phyloP scores from a whole-genome alignment of 2,888 invertebrate species.

The Polymixis flavicincta region DNA sequence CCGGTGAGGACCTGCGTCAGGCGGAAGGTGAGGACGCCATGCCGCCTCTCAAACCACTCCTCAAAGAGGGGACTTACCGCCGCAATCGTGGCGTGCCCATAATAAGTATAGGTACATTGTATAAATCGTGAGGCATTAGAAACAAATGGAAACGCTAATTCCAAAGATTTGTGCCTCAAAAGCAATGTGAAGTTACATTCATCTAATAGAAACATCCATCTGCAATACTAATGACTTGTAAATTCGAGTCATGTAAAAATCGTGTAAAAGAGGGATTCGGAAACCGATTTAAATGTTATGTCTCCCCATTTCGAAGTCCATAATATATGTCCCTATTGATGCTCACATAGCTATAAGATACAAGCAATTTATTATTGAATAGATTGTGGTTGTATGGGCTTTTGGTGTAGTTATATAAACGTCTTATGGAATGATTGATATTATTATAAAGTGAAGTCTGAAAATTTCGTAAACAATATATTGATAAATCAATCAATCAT shows the following conservation, averaged over 20 bases:
- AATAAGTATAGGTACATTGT: too few relatives aligned
- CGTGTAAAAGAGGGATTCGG: constrained; percentile 44
- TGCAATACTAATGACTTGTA: constrained; percentile 45
- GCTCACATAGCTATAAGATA: not conserved
- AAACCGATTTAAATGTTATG: constrained; percentile 27
- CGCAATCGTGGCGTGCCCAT: too few relatives aligned
- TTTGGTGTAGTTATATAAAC: not conserved
- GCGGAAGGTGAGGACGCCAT: too few relatives aligned
- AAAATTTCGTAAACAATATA: constrained; percentile 16
- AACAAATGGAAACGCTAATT: constrained; percentile 6
- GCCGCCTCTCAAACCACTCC: too few relatives aligned
- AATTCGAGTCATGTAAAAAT: constrained; percentile 30
- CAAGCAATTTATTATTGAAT: constrained; percentile 4
- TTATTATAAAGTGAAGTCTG: not conserved
- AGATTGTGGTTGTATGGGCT: constrained; percentile 6
- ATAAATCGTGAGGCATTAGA: constrained; percentile 20
- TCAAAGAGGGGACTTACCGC: too few relatives aligned
- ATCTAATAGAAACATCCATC: constrained; percentile 7
- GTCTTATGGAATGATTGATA: constrained; percentile 46
- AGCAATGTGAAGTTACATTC: constrained; percentile 12
- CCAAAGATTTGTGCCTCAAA: constrained; percentile 21
- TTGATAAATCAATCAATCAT: constrained; percentile 21
- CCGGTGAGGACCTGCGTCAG: too few relatives aligned
- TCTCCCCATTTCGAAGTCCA: constrained; percentile 11
- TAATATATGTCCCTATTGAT: constrained; percentile 5